These are phyloP conservation scores for Notarius lentiginosus DNA, from an alignment of 2,113 vertebrate species.

Conservation along the genomic window DNA sequence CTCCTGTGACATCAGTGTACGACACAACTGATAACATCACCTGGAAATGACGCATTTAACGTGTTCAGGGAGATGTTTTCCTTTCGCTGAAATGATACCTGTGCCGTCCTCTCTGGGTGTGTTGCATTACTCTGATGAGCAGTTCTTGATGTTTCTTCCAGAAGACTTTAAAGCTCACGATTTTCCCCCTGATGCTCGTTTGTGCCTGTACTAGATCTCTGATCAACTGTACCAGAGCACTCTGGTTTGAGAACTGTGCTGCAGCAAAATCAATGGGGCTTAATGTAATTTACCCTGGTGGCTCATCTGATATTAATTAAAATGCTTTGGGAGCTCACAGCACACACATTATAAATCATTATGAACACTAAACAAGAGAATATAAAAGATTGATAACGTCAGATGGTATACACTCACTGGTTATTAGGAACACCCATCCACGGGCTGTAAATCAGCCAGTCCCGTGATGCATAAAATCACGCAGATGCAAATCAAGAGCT, in stretches of 20 bases:
- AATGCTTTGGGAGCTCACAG: neutral
- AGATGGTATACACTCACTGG: neutral
- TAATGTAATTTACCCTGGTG: neutral
- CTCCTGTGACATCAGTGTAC: neutral
- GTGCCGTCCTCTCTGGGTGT: neutral
- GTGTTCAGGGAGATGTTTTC: neutral
- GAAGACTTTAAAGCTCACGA: neutral
- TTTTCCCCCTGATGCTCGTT: neutral
- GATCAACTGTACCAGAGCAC: neutral
- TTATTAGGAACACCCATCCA: too few relatives aligned
- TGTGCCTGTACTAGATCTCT: neutral
- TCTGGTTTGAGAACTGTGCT: neutral
- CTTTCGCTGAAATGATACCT: neutral
- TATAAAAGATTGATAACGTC: neutral
- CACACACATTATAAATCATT: neutral
- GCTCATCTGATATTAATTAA: neutral
- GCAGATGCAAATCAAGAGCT: too few relatives aligned
- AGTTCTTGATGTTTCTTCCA: neutral
- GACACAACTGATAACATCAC: neutral
- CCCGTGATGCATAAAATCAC: too few relatives aligned
- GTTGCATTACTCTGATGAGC: neutral
- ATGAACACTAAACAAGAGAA: neutral
- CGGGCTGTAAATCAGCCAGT: too few relatives aligned
- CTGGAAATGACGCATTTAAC: neutral
- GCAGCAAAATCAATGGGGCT: neutral